Conservation (phyloP, 2,113 vertebrate genomes). For the Alosa alosa region DNA sequence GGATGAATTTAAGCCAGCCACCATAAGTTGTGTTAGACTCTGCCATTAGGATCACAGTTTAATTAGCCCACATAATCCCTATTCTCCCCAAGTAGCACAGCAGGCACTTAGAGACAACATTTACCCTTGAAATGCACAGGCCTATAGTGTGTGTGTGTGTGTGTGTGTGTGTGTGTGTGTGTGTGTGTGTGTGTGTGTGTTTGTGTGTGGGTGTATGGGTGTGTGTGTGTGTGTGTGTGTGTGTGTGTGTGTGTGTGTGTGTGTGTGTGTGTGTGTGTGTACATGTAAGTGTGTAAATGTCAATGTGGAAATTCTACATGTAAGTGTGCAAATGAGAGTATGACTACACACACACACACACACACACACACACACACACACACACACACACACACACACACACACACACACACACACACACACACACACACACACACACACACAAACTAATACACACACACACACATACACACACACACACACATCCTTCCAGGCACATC, state of each 20-base stretch:
- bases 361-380: too few species aligned
- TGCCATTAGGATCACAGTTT: slow-evolving; percentile 55
- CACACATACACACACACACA: too few species aligned
- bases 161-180: not conserved
- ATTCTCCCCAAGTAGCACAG: slow-evolving; percentile 37
- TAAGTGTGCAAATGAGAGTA: not conserved
- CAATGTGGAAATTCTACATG: slow-evolving; percentile 16
- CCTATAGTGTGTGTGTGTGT: not conserved
- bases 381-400: too few species aligned
- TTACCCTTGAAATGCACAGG: not conserved
- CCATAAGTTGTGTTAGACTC: slow-evolving; percentile 38
- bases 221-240: not conserved
- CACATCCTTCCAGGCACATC: too few species aligned
- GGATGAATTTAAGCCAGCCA: too few species aligned
- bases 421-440: too few species aligned
- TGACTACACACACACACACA: too few species aligned
- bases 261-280: not conserved
- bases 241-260: not conserved
- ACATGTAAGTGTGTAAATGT: not conserved
- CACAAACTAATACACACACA: too few species aligned
- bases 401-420: too few species aligned
- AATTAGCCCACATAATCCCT: slow-evolving; percentile 60
- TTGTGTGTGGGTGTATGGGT: not conserved
- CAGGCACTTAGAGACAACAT: slow-evolving; percentile 36
- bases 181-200: not conserved